Base-by-base conservation (phyloP, 1,140 invertebrate genomes). In the Macrotrachela quadricornifera region DNA sequence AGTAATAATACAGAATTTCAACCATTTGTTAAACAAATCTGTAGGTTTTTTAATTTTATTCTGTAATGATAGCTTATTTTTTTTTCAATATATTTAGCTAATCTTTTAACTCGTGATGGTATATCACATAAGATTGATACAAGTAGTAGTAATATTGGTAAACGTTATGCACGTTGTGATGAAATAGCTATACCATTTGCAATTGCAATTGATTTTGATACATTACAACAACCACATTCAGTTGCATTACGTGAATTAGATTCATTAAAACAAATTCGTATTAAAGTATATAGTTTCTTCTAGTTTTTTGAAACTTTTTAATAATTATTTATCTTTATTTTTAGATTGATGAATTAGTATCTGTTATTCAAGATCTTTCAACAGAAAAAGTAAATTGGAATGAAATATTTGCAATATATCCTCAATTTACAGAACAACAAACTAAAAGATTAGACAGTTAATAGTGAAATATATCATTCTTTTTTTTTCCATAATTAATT, bases 151-250 rank as follows among this genome's bases (percentile, higher is more conserved):
- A 95, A 91, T 13, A 96, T 99, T 67, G 90, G 94, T 17, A 75
- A 85, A 17, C 63, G 75, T 8, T 78, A 80, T 60, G 86, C 92
- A 1, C 76, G 94, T 57, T 96, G 91, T 9, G 94, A 99, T 73
- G 88, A 96, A 73, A 85, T 97, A 57, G 86, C 86, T n/a, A 88
- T 97, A 61, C 92, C 92, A 18, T 97, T 88, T 74, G 91, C 85
- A 54, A 81, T 96, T 44, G 97, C 92, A 1, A 79, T 99, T 47
- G 92, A 99, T 72, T 97, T 97, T 75, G 92, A 99, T 69, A 85
- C 84, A 0, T 65, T 88, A 0, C 83, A 85, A 63, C 75, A 75
- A 55, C 85, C 86, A 0, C 77, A 85, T 63, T 82, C 82, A 51
- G 91, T 83, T 0, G 97, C 94, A 1, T 72, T 99, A 1, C 74